Evolutionary conservation across 1,140 invertebrate species (phyloP).

Genomic region (Hypsibius dujardini): DNA sequence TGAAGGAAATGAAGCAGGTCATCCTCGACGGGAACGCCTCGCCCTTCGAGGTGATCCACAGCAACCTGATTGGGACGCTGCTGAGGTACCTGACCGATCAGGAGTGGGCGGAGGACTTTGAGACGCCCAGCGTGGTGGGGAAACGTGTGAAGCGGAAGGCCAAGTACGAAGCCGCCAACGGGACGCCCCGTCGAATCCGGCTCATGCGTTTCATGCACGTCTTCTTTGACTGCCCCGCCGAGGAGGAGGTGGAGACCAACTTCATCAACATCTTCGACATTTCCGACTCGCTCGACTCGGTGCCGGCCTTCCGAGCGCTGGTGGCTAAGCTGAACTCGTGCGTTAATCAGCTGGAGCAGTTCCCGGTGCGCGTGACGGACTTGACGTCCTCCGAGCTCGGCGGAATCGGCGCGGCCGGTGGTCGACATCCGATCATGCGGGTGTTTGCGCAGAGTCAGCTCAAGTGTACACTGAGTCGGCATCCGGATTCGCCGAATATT

Average conservation of each 20-base stretch:
- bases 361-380: constrained; percentile 71
- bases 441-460: constrained; percentile 18
- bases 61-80: constrained; percentile 68
- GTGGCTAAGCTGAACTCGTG: constrained; percentile 82
- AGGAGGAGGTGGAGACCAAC: constrained; percentile 23
- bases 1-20: constrained; percentile 64
- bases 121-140: neutral
- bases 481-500: constrained; percentile 78
- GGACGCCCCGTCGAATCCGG: constrained; percentile 47
- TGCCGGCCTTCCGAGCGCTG: constrained; percentile 41
- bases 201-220: constrained; percentile 74
- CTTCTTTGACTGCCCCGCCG: constrained; percentile 60
- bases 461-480: constrained; percentile 77
- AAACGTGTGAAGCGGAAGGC: constrained; percentile 11
- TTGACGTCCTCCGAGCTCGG: constrained; percentile 24
- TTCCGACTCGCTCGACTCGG: neutral
- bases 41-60: constrained; percentile 93
- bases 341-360: constrained; percentile 91
- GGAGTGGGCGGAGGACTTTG: neutral
- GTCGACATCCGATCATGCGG: constrained; percentile 24
- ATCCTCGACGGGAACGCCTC: constrained; percentile 82
- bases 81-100: constrained; percentile 53
- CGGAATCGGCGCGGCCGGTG: constrained; percentile 16
- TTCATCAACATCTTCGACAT: constrained; percentile 3
- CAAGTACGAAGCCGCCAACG: neutral